Evolutionary conservation across 64 coral and sea anemone species (phyloP).

Genomic region (Montipora sp.): DNA sequence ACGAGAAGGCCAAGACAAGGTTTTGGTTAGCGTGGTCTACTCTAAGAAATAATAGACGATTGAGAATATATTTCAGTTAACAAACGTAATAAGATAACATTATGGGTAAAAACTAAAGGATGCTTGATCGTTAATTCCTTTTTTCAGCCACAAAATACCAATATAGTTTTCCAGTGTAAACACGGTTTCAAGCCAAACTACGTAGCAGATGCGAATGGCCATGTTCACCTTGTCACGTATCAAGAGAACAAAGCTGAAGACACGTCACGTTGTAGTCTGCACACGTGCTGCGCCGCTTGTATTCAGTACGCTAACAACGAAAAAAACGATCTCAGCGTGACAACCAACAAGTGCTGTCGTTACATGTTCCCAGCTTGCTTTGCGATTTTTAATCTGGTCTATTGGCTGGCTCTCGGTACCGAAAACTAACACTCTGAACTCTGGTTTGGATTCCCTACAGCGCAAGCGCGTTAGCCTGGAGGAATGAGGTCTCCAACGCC

Average conservation of each 20-base stretch:
- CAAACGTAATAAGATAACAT: too few species aligned
- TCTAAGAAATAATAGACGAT: too few species aligned
- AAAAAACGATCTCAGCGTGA: conserved; percentile 47
- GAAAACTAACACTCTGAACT: background rate
- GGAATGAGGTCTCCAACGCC: too few species aligned
- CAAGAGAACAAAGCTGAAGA: conserved; percentile 40
- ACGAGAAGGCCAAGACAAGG: too few species aligned
- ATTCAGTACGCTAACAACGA: background rate
- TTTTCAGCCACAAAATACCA: conserved; percentile 11
- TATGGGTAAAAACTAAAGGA: too few species aligned
- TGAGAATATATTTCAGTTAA: too few species aligned
- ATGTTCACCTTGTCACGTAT: conserved; percentile 52
- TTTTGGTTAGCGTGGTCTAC: too few species aligned
- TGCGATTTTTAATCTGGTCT: conserved; percentile 73
- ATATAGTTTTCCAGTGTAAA: conserved; percentile 68
- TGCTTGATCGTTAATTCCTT: background rate
- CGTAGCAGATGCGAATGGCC: conserved; percentile 58
- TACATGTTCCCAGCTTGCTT: conserved; percentile 69
- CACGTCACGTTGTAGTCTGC: background rate
- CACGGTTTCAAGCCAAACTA: conserved; percentile 72
- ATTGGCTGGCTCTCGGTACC: conserved; percentile 74
- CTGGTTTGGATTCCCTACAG: background rate
- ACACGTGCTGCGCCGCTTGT: conserved; percentile 47
- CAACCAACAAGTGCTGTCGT: conserved; percentile 77
- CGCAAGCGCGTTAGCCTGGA: too few species aligned